Base-by-base conservation (phyloP, 1,140 invertebrate species). In the Drosophila tristis region DNA sequence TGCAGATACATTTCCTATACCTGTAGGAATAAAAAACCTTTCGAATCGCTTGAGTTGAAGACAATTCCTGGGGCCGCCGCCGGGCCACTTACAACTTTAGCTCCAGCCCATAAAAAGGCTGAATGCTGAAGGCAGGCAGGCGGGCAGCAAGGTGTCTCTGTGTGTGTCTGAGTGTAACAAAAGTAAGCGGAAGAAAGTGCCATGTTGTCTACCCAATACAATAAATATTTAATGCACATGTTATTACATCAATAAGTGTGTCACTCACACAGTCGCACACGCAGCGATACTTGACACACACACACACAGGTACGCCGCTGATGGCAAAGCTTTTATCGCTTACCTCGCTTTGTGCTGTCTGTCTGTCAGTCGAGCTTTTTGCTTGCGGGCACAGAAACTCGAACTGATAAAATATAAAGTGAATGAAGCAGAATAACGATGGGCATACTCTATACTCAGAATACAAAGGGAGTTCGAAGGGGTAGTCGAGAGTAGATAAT, bases 181-280 rank as follows among this genome's bases (percentile, higher is more conserved):
- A 70, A 58, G 64, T 70, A 58, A 70, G 53, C 64, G 64, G 71
- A 84, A 60, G 80, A 80, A 84, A 84, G 80, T 85, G 81, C 77
- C 81, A 77, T 86, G 81, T 85, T 84, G 80, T 85, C 80, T 85
- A 79, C 66, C 81, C 80, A 87, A 87, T 87, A 87, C 84, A 87
- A 87, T 87, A 87, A 87, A 87, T 87, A 87, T 87, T 87, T 87
- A 87, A 87, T 87, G 79, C 84, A 89, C 84, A 89, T 87, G 82
- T 87, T 87, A 87, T 87, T 87, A 87, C 82, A 87, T 87, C 82
- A 87, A 87, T 87, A 87, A 87, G 82, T 87, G 82, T 87, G 82
- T 87, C 82, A 87, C 79, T 68, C 78, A 43, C 62, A 47, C 80
- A 56, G 35, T 48, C 39, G 67, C 16, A 55, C 23, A 58, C 23